A percentile compares a stretch with the other conserved stretches of the same genome.
Evolutionary conservation across 2,888 invertebrate genomes (phyloP).

Genomic region (Cerceris ruficornis): DNA sequence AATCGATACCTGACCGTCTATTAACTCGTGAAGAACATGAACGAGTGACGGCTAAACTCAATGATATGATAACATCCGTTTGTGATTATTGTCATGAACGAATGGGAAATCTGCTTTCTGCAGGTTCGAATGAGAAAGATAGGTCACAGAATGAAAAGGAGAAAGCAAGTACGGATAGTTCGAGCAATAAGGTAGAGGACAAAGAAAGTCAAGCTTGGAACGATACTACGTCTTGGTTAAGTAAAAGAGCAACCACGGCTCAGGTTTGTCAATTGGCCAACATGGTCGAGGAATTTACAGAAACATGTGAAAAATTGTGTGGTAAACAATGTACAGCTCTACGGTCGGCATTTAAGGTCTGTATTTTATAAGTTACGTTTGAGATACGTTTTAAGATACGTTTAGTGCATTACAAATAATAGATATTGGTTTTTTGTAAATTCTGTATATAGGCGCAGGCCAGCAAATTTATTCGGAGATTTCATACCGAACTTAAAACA

Average conservation of each 20-base stretch:
- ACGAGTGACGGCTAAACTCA: constrained; percentile 87
- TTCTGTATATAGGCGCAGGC: constrained; percentile 86
- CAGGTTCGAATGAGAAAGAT: constrained; percentile 79
- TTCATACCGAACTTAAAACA: constrained; percentile 93
- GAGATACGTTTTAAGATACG: neutral
- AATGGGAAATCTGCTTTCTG: constrained; percentile 93
- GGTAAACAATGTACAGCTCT: constrained; percentile 90
- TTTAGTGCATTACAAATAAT: too few species aligned
- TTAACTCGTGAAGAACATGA: constrained; percentile 87
- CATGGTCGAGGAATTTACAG: constrained; percentile 91
- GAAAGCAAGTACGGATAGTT: constrained; percentile 45
- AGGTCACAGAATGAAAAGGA: constrained; percentile 67
- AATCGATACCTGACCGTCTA: constrained; percentile 86
- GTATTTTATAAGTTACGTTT: neutral
- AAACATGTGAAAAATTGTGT: constrained; percentile 89
- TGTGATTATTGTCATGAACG: constrained; percentile 97
- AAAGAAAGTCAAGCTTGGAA: constrained; percentile 70
- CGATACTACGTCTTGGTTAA: constrained; percentile 83
- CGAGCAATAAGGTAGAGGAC: constrained; percentile 65
- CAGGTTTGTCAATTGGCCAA: constrained; percentile 90
- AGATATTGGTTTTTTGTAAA: neutral
- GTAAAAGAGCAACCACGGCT: constrained; percentile 87
- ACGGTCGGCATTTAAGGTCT: constrained; percentile 89
- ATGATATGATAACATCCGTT: constrained; percentile 90
- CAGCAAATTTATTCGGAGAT: constrained; percentile 93